Evolutionary conservation across 1,140 invertebrate species (phyloP), one percentile per base, ranked within the genome.

Genomic region (Leptinotarsa texana): DNA sequence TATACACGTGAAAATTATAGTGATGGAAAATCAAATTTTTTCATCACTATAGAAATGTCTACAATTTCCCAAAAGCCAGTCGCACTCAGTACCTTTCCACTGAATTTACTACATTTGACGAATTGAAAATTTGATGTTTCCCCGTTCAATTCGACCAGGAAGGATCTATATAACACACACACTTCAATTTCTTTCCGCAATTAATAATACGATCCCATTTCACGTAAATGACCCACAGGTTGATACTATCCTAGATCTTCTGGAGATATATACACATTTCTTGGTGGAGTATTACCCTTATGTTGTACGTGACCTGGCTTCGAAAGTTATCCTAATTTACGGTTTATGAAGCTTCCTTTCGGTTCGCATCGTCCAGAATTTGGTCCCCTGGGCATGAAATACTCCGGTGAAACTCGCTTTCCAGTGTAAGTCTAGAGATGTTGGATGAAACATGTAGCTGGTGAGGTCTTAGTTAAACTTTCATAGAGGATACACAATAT

Each of bases 171-270:
- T 42, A 42, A 42, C 8, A 42, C 33, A 42, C 11, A 11, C 33
- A 42, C 33, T 42, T 42, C 3, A 42, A 42, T 42, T 42, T 42
- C 33, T 42, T 42, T 2, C 33, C 33, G 8, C 33, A 42, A 42
- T 42, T 24, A 66, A 66, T 24, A n/a, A 22, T 15, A 24, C 21
- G 22, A 13, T 22, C 63, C 63, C 22, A 24, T 66, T 24, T 15
- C 63, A 66, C 63, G 63, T 66, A 66, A 66, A 66, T 66, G 63
- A 66, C 63, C 63, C 22, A 66, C 63, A 66, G 24, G 63, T 66
- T 66, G 63, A 66, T 66, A 66, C 22, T 17, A 33, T 33, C 21
- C 63, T 66, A 66, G 63, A 66, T 66, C 63, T 33, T 24, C 22
- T 17, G 22, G 27, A 66, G 63, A 66, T 66, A 66, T 22, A n/a